Percentiles rank a stretch among this genome's conserved stretches.
phyloP scores from a whole-genome alignment of 1,140 invertebrate genomes.

The Teleopsis dalmanni region DNA sequence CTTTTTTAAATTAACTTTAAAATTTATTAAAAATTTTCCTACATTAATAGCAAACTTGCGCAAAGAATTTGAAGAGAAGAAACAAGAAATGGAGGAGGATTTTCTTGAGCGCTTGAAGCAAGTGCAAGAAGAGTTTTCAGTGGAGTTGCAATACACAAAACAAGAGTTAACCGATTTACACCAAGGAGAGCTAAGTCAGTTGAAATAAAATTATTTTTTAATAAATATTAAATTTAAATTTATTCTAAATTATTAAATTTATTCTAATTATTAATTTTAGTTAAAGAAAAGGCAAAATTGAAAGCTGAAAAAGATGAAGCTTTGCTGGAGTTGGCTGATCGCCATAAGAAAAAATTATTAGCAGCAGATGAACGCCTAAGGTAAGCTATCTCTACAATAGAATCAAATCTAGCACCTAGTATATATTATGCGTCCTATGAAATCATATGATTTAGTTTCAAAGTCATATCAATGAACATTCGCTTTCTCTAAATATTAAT shows the following conservation, averaged over 20 bases:
- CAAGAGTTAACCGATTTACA: constrained; percentile 52
- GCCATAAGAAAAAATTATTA: constrained; percentile 48
- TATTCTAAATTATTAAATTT: neutral
- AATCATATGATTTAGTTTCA: no score
- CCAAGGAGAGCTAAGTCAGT: constrained; percentile 53
- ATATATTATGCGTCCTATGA: no score
- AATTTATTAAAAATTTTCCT: neutral
- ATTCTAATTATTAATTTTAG: neutral
- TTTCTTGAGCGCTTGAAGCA: constrained; percentile 37
- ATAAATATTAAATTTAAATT: neutral
- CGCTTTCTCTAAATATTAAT: no score
- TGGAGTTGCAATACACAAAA: constrained; percentile 32
- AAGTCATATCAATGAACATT: no score
- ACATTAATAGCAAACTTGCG: constrained; percentile 16
- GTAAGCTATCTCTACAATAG: constrained; percentile 29
- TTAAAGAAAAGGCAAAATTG: constrained; percentile 46
- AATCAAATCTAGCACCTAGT: no score
- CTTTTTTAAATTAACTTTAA: neutral
- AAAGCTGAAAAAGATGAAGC: constrained; percentile 50
- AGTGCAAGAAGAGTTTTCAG: constrained; percentile 42
- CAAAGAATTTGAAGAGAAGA: constrained; percentile 34
- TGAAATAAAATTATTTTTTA: neutral
- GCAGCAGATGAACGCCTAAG: constrained; percentile 44
- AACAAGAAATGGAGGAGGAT: constrained; percentile 40
- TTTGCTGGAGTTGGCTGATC: constrained; percentile 46